Conservation (phyloP, 2,113 vertebrate genomes). For the Bubo scandiacus region DNA sequence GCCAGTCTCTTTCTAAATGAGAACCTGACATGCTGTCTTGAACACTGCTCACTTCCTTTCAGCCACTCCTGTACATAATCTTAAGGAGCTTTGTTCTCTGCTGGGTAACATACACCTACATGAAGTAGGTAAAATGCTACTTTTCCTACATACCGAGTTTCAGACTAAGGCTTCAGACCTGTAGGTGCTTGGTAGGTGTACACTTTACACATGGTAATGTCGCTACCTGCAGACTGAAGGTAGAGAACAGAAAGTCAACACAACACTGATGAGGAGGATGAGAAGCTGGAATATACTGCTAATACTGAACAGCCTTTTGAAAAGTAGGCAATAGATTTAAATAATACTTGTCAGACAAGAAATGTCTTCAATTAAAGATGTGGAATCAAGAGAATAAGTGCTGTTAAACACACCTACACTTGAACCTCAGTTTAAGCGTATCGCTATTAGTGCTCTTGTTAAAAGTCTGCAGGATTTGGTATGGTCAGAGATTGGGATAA, state of each 20-base stretch:
- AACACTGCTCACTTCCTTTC: neutral
- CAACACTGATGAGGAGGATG: neutral
- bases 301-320: neutral
- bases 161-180: neutral
- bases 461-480: neutral
- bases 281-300: neutral
- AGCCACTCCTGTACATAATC: neutral
- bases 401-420: neutral
- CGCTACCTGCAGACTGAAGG: neutral
- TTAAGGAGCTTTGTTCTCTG: neutral
- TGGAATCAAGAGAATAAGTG: neutral
- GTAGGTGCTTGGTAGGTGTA: neutral
- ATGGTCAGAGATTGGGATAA: neutral
- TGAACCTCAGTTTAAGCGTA: neutral
- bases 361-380: neutral
- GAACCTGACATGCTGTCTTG: neutral
- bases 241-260: neutral
- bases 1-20: neutral
- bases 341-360: neutral
- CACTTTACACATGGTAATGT: neutral
- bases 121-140: rapidly evolving
- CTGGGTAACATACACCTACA: neutral
- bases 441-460: neutral
- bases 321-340: neutral
- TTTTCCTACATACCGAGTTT: neutral